phyloP scores from a whole-genome alignment of 2,797 vertebrate genomes.

The Malurus leucopterus region DNA sequence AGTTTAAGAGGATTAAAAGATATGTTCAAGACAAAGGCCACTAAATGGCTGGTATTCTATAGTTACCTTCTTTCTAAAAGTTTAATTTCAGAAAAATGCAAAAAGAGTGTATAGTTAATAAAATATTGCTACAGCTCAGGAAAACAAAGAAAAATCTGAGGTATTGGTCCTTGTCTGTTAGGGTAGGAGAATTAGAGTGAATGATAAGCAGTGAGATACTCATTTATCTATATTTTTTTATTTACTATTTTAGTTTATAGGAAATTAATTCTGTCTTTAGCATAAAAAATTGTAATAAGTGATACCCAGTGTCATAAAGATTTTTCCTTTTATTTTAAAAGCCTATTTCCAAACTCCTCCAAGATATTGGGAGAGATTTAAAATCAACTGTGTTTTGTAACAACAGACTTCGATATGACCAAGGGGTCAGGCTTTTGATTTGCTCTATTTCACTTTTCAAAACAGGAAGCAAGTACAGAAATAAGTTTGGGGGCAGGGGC shows the following conservation, averaged over 20 bases:
- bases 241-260: neutral
- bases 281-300: neutral
- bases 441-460: neutral
- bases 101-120: neutral
- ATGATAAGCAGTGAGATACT: neutral
- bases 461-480: neutral
- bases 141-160: neutral
- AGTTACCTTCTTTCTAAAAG: neutral
- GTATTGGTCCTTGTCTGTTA: neutral
- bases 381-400: neutral
- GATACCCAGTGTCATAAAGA: neutral
- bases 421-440: neutral
- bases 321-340: neutral
- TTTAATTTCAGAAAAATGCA: neutral
- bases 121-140: neutral
- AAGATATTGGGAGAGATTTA: neutral
- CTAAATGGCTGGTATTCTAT: neutral
- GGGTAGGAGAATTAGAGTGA: neutral
- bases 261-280: neutral
- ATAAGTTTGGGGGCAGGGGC: neutral
- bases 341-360: neutral
- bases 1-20: neutral
- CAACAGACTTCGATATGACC: neutral
- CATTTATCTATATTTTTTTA: neutral
- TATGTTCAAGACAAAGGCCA: neutral